Conservation (phyloP, 1,140 invertebrate species). For the Adoxophyes honmai region DNA sequence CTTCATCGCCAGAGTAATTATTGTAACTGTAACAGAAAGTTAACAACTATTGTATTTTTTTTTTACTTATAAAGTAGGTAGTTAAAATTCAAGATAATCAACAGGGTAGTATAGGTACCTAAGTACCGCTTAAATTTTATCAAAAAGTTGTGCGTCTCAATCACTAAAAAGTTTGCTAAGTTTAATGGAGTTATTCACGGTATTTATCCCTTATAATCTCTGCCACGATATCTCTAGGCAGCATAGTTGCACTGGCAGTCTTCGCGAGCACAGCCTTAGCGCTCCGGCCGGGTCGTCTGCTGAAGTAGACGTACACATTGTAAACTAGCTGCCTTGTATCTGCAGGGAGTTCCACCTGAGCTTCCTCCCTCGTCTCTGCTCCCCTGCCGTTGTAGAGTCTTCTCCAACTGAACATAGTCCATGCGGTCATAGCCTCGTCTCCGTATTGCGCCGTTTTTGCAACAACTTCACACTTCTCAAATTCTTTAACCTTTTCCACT, state of each 20-base stretch:
- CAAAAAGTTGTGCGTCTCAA: too few species aligned
- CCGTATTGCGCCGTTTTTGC: constrained; percentile 69
- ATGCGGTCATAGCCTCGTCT: constrained; percentile 69
- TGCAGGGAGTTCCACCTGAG: constrained; percentile 53
- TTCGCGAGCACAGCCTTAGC: constrained; percentile 61
- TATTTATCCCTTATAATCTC: constrained; percentile 65
- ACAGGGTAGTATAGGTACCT: too few species aligned
- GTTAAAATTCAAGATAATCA: too few species aligned
- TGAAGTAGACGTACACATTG: constrained; percentile 70
- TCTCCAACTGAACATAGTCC: constrained; percentile 73
- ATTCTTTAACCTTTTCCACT: neutral
- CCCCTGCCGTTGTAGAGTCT: constrained; percentile 55
- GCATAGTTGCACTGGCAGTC: constrained; percentile 65
- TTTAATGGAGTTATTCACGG: constrained; percentile 26
- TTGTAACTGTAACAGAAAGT: too few species aligned
- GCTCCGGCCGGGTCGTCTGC: constrained; percentile 54
- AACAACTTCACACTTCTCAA: neutral
- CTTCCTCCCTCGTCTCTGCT: constrained; percentile 41
- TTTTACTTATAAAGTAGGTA: too few species aligned
- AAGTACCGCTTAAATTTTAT: too few species aligned
- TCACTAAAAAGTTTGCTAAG: too few species aligned
- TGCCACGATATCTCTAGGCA: constrained; percentile 63
- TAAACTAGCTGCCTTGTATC: constrained; percentile 67
- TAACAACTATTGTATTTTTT: too few species aligned
- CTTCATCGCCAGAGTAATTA: too few species aligned